A percentile compares a stretch with the other conserved stretches of the same genome.
Evolutionary conservation across 2,113 vertebrate genomes (phyloP).

Genomic region (Aegotheles bennettii): DNA sequence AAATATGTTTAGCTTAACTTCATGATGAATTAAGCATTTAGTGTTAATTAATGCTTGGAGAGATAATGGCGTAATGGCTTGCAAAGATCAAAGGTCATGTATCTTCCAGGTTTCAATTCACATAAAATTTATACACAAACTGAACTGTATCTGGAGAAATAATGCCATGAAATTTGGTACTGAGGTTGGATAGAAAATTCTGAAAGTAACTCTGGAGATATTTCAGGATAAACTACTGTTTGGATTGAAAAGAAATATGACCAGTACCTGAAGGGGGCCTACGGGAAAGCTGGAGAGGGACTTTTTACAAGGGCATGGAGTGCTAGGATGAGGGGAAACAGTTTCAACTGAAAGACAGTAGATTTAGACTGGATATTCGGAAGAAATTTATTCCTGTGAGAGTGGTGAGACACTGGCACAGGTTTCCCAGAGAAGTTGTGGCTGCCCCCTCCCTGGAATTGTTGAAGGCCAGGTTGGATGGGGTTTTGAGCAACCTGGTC

Average conservation of each 20-base stretch:
- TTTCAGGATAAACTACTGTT: not conserved
- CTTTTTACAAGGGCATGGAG: no score
- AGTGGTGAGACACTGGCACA: no score
- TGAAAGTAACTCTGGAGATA: not conserved
- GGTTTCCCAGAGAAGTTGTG: no score
- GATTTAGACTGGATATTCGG: no score
- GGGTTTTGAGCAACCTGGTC: no score
- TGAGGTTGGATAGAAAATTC: not conserved
- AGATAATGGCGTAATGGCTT: not conserved
- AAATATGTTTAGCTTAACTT: not conserved
- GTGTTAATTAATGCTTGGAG: constrained; percentile 13
- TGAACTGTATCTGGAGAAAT: not conserved
- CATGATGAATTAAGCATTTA: not conserved
- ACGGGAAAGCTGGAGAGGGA: no score
- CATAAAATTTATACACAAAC: not conserved
- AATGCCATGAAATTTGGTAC: not conserved
- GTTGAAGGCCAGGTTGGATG: no score
- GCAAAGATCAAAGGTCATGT: not conserved
- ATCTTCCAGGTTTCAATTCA: not conserved
- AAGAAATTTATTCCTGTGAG: no score
- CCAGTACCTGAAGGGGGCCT: no score
- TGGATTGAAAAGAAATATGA: constrained; percentile 7
- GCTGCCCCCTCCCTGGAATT: no score
- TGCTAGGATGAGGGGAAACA: no score
- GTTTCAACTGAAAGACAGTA: no score